Base-by-base conservation (phyloP, 2,797 vertebrate species). In the Echiichthys vipera region DNA sequence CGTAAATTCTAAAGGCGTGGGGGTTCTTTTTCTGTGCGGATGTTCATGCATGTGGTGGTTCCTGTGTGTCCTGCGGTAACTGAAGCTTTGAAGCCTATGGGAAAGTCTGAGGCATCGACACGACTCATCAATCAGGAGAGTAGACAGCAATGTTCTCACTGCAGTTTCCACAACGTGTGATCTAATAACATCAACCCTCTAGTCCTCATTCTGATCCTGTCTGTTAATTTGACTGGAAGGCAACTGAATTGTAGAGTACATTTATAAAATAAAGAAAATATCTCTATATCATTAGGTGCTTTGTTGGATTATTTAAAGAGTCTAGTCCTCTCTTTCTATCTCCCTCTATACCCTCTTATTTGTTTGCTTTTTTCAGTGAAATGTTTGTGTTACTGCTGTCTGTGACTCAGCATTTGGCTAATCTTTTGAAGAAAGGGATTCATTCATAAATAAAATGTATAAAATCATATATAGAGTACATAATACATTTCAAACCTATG, bases 21-120 rank as follows among this genome's bases (percentile, higher is more conserved):
- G 51, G 12, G 45, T 49, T 49, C 43, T 37, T 49, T 62, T 74
- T 51, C 67, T 34, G 43, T 63, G 70, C 17, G 8, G 45, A 71
- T 66, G 63, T 69, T 54, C 6, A 15, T 32, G 22, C 49, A 40
- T 67, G 61, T 54, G 50, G 34, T 49, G 45, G 68, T 79, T 74
- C 37, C 32, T 71, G 51, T 56, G 80, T 57, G 59, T 78, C 75
- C 75, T 54, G 68, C 47, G 72, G 77, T 74, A 22, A 25, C n/a
- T n/a, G n/a, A n/a, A n/a, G n/a, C n/a, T n/a, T n/a, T n/a, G n/a
- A 39, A 80, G 73, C 39, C 81, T 88, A 83, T 90, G 91, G 89
- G 90, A 92, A 93, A 84, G 63, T 66, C 3, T 0, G 50, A 69
- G 47, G 54, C 56, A 77, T 50, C 15, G n/a, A 63, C 65, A 27